phyloP scores from a whole-genome alignment of 2,888 invertebrate species.

The Tanytarsus gracilentus region DNA sequence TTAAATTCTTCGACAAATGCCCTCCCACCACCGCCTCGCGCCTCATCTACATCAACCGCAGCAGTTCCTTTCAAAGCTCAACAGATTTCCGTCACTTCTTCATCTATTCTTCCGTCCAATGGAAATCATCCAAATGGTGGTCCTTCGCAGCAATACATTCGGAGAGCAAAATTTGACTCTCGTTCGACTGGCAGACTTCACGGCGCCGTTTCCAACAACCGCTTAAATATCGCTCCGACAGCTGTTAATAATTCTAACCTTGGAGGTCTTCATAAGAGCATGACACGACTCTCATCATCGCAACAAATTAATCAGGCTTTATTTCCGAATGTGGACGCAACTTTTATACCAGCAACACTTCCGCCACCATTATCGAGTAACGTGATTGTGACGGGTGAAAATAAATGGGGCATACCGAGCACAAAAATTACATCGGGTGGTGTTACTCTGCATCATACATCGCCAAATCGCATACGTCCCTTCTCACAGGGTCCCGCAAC shows the following conservation, averaged over 20 bases:
- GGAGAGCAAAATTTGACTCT: conserved; percentile 57
- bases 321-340: conserved; percentile 33
- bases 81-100: conserved; percentile 30
- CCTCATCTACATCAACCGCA: conserved; percentile 32
- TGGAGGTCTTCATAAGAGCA: conserved; percentile 71
- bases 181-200: conserved; percentile 65
- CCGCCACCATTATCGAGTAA: conserved; percentile 31
- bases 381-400: conserved; percentile 46
- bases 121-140: too few relatives aligned
- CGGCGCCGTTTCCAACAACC: conserved; percentile 42
- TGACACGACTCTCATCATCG: conserved; percentile 70
- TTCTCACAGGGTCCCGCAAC: conserved; percentile 50
- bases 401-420: conserved; percentile 47
- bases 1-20: conserved; percentile 47
- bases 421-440: conserved; percentile 47
- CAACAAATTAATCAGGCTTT: conserved; percentile 67
- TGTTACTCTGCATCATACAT: conserved; percentile 57
- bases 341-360: conserved; percentile 37
- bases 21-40: conserved; percentile 30
- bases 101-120: too few relatives aligned
- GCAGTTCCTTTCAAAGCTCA: conserved; percentile 33
- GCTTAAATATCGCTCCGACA: not conserved
- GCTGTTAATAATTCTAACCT: conserved; percentile 38
- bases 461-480: conserved; percentile 46
- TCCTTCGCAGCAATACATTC: conserved; percentile 42